Evolutionary conservation across 2,113 vertebrate species (phyloP).

Genomic region (Platichthys stellatus): DNA sequence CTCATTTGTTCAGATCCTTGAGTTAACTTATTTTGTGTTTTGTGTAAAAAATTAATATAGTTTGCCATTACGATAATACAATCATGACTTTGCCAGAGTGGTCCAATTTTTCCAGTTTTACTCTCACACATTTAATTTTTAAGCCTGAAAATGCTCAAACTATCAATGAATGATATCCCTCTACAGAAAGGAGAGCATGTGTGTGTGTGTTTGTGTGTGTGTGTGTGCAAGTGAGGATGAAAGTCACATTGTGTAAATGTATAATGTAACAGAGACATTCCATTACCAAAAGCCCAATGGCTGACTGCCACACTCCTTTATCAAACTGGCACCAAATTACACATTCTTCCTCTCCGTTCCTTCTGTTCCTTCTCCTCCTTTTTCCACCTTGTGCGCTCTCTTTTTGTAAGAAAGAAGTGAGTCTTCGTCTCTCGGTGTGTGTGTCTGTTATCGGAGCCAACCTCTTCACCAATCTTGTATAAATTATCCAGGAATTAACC

Average conservation of each 20-base stretch:
- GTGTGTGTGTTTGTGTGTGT: not conserved
- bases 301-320: conserved; percentile 54
- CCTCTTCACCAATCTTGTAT: conserved; percentile 50
- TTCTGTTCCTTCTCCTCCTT: conserved; percentile 42
- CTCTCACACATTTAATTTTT: not conserved
- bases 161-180: conserved; percentile 25
- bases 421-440: conserved; percentile 17
- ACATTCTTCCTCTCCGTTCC: conserved; percentile 55
- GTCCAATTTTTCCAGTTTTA: not conserved
- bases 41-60: not conserved
- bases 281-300: conserved; percentile 45
- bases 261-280: conserved; percentile 58
- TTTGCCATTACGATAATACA: not conserved
- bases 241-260: conserved; percentile 61
- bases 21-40: no score
- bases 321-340: conserved; percentile 64
- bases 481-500: conserved; percentile 56
- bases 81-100: not conserved
- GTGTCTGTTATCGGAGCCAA: conserved; percentile 22
- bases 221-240: conserved; percentile 25
- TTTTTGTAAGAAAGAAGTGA: conserved; percentile 1
- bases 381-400: conserved; percentile 23
- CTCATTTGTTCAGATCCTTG: not conserved
- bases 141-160: not conserved
- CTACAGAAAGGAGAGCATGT: not conserved